Evolutionary conservation across 2,888 invertebrate genomes (phyloP).

Genomic region (Napeogenes inachia): DNA sequence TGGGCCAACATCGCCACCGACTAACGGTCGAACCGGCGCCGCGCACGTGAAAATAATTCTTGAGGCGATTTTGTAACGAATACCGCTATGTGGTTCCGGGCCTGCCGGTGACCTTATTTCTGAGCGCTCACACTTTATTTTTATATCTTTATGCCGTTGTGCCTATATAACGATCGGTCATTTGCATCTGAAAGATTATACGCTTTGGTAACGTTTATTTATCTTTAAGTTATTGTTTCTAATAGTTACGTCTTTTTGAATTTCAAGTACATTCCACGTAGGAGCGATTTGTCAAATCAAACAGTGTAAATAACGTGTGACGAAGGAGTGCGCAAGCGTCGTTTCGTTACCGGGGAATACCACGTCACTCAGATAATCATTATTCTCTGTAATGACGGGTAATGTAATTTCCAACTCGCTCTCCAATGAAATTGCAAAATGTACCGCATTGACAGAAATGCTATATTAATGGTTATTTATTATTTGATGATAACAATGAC

Average conservation of each 20-base stretch:
- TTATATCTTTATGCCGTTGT: constrained; percentile 58
- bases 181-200: not conserved
- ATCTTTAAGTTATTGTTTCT: not conserved
- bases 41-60: constrained; percentile 76
- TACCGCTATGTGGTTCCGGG: constrained; percentile 75
- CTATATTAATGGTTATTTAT: constrained; percentile 4
- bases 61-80: constrained; percentile 76
- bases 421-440: constrained; percentile 7
- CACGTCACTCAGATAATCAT: constrained; percentile 50
- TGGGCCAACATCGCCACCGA: constrained; percentile 47
- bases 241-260: not conserved
- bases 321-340: constrained; percentile 32
- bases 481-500: constrained; percentile 13
- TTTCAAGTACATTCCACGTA: constrained; percentile 40
- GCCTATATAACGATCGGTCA: constrained; percentile 20
- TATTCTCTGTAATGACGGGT: constrained; percentile 32
- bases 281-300: constrained; percentile 42
- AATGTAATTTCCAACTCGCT: constrained; percentile 25
- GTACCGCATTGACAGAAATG: not conserved
- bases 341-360: constrained; percentile 54
- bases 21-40: constrained; percentile 59
- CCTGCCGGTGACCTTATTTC: constrained; percentile 73
- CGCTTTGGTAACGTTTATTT: not conserved
- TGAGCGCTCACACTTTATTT: constrained; percentile 65
- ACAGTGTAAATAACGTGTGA: constrained; percentile 45